These are phyloP conservation scores for Tethea ocularis DNA, from an alignment of 2,888 invertebrate genomes.

Conservation along the genomic window DNA sequence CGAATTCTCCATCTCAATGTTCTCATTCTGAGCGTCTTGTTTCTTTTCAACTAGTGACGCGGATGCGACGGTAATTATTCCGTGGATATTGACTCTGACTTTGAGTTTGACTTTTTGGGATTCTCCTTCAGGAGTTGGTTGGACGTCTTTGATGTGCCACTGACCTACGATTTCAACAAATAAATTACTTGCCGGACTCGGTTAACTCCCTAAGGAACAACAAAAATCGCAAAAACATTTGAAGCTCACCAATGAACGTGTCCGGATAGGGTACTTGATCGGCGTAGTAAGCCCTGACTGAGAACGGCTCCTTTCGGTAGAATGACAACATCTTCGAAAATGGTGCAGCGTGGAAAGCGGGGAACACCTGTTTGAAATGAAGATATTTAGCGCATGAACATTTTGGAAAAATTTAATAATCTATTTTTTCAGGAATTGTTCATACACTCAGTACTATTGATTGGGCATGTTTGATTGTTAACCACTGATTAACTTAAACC, in stretches of 20 bases:
- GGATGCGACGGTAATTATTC: constrained; percentile 93
- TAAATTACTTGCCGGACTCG: constrained; percentile 9
- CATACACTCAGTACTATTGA: too few species aligned
- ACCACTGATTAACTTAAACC: too few species aligned
- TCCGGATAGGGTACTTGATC: constrained; percentile 90
- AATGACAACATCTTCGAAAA: constrained; percentile 97
- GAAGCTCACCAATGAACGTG: constrained; percentile 88
- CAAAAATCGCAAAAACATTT: background rate
- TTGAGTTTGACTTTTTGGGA: constrained; percentile 98
- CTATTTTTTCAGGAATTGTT: too few species aligned
- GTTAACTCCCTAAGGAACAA: background rate
- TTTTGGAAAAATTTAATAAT: too few species aligned
- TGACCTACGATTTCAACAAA: constrained; percentile 77
- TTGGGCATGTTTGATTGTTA: too few species aligned
- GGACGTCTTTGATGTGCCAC: constrained; percentile 92
- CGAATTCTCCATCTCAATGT: constrained; percentile 73
- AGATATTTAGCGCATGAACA: too few species aligned
- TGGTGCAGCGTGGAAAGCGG: constrained; percentile 94
- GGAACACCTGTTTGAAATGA: constrained; percentile 86
- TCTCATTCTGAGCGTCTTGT: constrained; percentile 76
- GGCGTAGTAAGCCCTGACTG: constrained; percentile 92
- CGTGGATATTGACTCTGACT: constrained; percentile 96
- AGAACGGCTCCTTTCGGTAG: constrained; percentile 94
- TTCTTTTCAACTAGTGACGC: constrained; percentile 93
- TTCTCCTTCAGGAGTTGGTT: constrained; percentile 94